phyloP scores from a whole-genome alignment of 2,888 invertebrate species.

The Rhingia campestris region DNA sequence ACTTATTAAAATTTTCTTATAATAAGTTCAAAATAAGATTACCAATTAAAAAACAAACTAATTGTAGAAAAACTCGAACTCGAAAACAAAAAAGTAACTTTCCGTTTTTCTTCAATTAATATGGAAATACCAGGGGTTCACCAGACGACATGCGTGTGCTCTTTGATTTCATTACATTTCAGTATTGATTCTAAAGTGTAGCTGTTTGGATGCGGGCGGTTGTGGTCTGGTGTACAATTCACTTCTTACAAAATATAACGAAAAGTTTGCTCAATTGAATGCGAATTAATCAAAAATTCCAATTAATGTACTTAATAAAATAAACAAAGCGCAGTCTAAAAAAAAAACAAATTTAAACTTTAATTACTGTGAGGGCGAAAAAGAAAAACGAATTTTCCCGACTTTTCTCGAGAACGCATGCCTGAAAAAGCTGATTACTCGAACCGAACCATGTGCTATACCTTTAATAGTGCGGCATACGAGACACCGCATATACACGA shows the following conservation, averaged over 20 bases:
- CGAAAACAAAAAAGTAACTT: neutral
- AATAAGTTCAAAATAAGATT: too few species aligned
- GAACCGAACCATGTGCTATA: conserved; percentile 68
- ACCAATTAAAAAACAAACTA: neutral
- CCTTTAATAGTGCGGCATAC: conserved; percentile 54
- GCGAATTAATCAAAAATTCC: neutral
- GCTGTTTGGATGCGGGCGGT: conserved; percentile 54
- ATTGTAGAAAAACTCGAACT: neutral
- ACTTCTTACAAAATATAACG: conserved; percentile 21
- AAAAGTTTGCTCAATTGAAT: conserved; percentile 11
- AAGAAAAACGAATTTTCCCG: conserved; percentile 31
- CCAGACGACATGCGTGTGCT: conserved; percentile 61
- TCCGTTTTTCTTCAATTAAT: too few species aligned
- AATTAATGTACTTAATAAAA: neutral
- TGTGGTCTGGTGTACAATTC: conserved; percentile 37
- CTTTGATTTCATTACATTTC: conserved; percentile 41
- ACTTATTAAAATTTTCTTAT: too few species aligned
- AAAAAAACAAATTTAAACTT: neutral
- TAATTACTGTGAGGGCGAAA: conserved; percentile 1
- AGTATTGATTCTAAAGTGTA: conserved; percentile 71
- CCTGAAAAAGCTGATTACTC: conserved; percentile 69
- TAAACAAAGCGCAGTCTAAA: neutral
- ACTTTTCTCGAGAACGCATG: conserved; percentile 62
- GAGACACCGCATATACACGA: conserved; percentile 60
- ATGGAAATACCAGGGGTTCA: neutral